Conservation (phyloP, 2,113 vertebrate species). For the Nothobranchius kuhntae region DNA sequence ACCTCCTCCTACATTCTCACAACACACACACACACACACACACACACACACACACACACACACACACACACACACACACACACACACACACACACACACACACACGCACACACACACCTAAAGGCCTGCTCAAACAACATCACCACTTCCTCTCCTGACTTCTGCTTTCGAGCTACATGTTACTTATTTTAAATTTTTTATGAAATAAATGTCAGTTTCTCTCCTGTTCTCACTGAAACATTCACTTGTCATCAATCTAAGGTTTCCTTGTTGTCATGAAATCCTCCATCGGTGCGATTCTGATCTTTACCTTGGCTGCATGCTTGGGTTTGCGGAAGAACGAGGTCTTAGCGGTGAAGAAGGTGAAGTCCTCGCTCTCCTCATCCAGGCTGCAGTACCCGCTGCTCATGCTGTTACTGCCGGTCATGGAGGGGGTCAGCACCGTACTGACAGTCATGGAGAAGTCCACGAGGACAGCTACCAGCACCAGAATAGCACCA, state of each 20-base stretch:
- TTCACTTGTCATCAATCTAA: not conserved
- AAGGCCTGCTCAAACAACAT: slow-evolving; percentile 25
- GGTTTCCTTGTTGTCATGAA: not conserved
- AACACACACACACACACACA: not conserved
- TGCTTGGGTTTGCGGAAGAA: slow-evolving; percentile 85
- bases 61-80: not conserved
- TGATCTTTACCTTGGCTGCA: slow-evolving; percentile 81
- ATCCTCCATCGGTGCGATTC: not conserved
- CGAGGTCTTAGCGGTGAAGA: slow-evolving; percentile 96
- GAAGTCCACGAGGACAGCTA: slow-evolving; percentile 16
- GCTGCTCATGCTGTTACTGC: slow-evolving; percentile 95
- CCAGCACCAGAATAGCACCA: slow-evolving; percentile 10
- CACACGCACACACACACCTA: slow-evolving; percentile 26
- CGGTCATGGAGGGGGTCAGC: slow-evolving; percentile 76
- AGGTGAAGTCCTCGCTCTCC: slow-evolving; percentile 89
- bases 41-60: not conserved
- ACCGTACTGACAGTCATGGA: slow-evolving; percentile 73
- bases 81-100: not conserved
- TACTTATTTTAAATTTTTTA: not conserved
- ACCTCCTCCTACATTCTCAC: slow-evolving; percentile 23
- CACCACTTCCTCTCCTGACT: slow-evolving; percentile 66
- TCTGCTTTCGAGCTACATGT: slow-evolving; percentile 52
- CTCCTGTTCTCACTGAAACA: slow-evolving; percentile 11
- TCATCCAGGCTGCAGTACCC: slow-evolving; percentile 97
- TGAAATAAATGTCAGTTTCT: slow-evolving; percentile 8